Base-by-base conservation (phyloP, 92 coral and sea anemone species). In the Siderastrea radians region DNA sequence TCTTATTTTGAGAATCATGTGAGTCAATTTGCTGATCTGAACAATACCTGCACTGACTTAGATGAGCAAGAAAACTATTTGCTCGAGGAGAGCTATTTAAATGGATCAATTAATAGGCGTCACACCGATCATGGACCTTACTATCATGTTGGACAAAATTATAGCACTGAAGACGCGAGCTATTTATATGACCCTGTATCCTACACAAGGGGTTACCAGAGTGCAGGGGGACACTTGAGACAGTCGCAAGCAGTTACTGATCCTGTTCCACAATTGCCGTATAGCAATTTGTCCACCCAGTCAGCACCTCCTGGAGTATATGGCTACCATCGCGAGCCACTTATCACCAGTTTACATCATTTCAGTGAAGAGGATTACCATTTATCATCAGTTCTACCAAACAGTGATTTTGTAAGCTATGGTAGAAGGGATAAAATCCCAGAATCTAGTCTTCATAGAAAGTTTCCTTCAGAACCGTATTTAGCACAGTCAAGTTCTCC, bases 261-360 rank as follows among this genome's bases (percentile, higher is more conserved):
- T 6, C 48, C 87, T 2, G 17, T 75, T 8, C 38, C 73, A 12
- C 85, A 82, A 64, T 57, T 44, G 5, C 90, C 68, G 52, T 59
- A 84, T 15, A 58, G 72, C 70, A 52, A 52, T 2, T 58, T 74
- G 5, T 82, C 86, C 7, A 89, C 93, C 1, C 96, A 93, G 82
- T 93, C 96, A 3, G 96, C 96, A 11, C 96, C 96, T 4, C 96
- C 96, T 43, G 96, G 87, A 5, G 75, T 83, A 10, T 85, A 84
- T 8, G 76, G 79, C 4, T 77, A 87, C 58, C 74, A 68, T 26
- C 80, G 93, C 15, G 63, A 63, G 72, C 91, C 92, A n/a, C 87
- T 90, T 7, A 71, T 87, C 61, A 72, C 81, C 44, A 84, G 78
- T 47, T 75, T 89, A 46, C 91, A 89, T 70, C 62, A 77, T 66